These are phyloP conservation scores for Pristionchus fissidentatus DNA, from an alignment of 2,888 invertebrate genomes.

Conservation along the genomic window DNA sequence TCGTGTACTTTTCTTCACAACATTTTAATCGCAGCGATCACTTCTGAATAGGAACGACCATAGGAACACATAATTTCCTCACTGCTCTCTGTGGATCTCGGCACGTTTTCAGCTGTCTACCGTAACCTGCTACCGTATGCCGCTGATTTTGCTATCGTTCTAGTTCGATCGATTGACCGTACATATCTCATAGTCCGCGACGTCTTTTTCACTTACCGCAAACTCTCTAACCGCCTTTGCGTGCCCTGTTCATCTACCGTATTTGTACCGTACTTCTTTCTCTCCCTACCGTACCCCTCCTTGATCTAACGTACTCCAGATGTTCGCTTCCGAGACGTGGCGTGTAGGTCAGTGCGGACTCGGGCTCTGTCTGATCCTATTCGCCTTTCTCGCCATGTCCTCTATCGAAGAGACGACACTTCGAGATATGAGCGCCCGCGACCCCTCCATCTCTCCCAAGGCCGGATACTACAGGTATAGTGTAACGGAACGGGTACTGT, in stretches of 20 bases:
- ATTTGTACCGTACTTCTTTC: not conserved
- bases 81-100: no score
- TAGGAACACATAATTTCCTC: no score
- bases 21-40: no score
- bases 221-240: not conserved
- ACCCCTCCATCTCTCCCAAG: conserved; percentile 1
- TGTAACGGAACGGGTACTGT: no score
- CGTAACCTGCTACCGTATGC: no score
- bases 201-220: no score
- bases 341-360: conserved; percentile 31
- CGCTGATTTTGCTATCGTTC: no score
- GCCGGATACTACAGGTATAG: conserved; percentile 49
- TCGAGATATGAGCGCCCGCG: not conserved
- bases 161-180: no score
- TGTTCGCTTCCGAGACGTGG: not conserved
- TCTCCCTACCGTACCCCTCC: not conserved
- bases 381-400: conserved; percentile 48
- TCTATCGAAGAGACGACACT: conserved; percentile 47
- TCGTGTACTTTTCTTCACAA: no score
- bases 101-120: no score
- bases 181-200: no score
- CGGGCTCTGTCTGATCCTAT: conserved; percentile 34
- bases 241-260: not conserved
- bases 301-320: not conserved
- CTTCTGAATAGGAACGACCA: no score